Evolutionary conservation across 2,113 vertebrate species (phyloP), one percentile per base, ranked within the genome.

Genomic region (Falco punctatus): DNA sequence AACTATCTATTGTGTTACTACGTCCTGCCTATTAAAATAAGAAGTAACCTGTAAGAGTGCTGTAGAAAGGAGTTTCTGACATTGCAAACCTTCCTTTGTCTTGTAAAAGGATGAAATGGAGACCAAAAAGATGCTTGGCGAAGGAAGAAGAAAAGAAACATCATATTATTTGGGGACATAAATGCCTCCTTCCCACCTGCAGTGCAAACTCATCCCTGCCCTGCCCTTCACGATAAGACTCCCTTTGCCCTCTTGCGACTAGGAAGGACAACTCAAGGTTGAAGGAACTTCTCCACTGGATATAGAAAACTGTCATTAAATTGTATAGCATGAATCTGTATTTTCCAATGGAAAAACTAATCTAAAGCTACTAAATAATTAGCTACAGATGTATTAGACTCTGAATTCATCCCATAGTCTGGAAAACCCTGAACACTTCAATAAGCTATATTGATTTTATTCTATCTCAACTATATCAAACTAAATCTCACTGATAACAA

Each of bases 141-240:
- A 3, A 3, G 8, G 3, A 78, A 33, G 5, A 32, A 64, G 11
- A 8, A 65, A 84, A 90, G 14, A 71, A 38, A 1, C 5, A 66
- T 55, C 10, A 7, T 66, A 42, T n/a, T 66, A 74, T 66, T 24
- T 28, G 5, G 35, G 5, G 13, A 24, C 26, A 74, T 62, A 70
- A 84, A 64, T 46, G 20, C 3, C 12, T 81, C 51, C 52, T 74
- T 19, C 26, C 72, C 80, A 15, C 20, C 48, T 8, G 3, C 16
- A 42, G 8, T 4, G 2, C 0, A 0, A 13, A 6, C 42, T 66
- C 51, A 26, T 26, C 65, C 17, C 33, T 30, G 67, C 1, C 0
- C 42, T 28, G n/a, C 2, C 65, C 46, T 40, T 69, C 38, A 2
- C 1, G 23, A 7, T 28, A 38, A 48, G 51, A 72, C 19, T 38